Base-by-base conservation (phyloP, 2,888 invertebrate genomes). In the Agonopterix alstromeriana region DNA sequence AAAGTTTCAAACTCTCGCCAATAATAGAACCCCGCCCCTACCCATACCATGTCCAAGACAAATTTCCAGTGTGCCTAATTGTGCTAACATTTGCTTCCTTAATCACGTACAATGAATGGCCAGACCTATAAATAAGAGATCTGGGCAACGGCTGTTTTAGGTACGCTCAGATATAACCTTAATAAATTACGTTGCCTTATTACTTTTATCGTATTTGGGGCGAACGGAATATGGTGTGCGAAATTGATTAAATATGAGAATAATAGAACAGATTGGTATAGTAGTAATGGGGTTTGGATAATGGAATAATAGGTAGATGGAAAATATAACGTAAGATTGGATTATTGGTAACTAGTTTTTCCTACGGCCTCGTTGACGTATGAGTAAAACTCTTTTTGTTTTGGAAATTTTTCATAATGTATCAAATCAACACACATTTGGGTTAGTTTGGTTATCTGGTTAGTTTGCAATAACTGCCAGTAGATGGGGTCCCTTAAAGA, bases 11-110 rank as follows among this genome's bases (percentile, higher is more conserved):
- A 27, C 27, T 3, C 27, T 27, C 27, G 27, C 27, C 27, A 3
- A 3, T 27, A 27, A 5, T 27, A 27, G 27, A 27, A 47, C 56
- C 53, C 8, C 0, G 50, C 54, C 57, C 57, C 41, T 9, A 43
- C 50, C n/a, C 50, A 48, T 48, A 60, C 60, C 53, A 61, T 60
- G 60, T 67, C 64, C 66, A 73, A 78, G 73, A 78, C 76, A 76
- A 77, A 78, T 76, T 70, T 68, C 67, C 66, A 63, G 66, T 66
- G 70, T 65, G 66, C 72, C 80, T 82, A 82, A 84, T 82, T 82
- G 81, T 73, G 77, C 82, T 57, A 82, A 83, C 78, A 82, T 82
- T 84, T 83, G 73, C 81, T 77, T 70, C 71, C 73, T 73, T 78
- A 81, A 84, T 82, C 80, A 82, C 78, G 76, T 74, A 73, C 75